phyloP scores from a whole-genome alignment of 1,140 invertebrate genomes.

The Pseudomyrmex gracilis region DNA sequence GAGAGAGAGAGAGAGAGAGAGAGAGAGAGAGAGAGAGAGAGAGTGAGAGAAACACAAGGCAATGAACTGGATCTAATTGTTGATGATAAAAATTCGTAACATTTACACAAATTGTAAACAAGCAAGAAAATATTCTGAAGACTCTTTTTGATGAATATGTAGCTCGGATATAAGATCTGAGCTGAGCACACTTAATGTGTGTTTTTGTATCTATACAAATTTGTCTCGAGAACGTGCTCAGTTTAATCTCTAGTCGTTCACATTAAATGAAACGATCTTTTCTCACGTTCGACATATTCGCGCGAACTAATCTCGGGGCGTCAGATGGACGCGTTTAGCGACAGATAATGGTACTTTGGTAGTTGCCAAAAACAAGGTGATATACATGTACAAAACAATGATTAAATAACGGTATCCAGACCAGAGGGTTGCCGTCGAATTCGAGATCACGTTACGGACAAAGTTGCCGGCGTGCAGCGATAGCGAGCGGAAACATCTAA shows the following conservation, averaged over 20 bases:
- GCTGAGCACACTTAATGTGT: too few species aligned
- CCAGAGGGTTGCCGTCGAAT: slow-evolving; percentile 18
- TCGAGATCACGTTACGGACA: slow-evolving; percentile 42
- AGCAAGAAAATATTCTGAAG: too few species aligned
- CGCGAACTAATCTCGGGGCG: background rate
- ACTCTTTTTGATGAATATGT: too few species aligned
- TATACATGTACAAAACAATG: slow-evolving; percentile 20
- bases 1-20: background rate
- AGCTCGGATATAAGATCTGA: too few species aligned
- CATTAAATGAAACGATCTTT: background rate
- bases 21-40: too few species aligned
- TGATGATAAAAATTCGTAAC: too few species aligned
- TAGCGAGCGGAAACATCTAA: slow-evolving; percentile 38
- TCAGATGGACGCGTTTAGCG: background rate
- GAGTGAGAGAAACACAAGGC: too few species aligned
- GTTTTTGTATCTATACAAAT: too few species aligned
- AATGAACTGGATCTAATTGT: too few species aligned
- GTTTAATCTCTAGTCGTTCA: too few species aligned
- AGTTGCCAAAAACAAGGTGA: slow-evolving; percentile 8
- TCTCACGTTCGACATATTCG: background rate
- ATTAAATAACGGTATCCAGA: slow-evolving; percentile 38
- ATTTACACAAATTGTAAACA: too few species aligned
- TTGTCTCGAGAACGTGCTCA: too few species aligned
- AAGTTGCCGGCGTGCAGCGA: slow-evolving; percentile 19
- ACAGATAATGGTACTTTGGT: background rate